Evolutionary conservation across 2,113 vertebrate genomes (phyloP).

Genomic region (Poeciliopsis retropinna): DNA sequence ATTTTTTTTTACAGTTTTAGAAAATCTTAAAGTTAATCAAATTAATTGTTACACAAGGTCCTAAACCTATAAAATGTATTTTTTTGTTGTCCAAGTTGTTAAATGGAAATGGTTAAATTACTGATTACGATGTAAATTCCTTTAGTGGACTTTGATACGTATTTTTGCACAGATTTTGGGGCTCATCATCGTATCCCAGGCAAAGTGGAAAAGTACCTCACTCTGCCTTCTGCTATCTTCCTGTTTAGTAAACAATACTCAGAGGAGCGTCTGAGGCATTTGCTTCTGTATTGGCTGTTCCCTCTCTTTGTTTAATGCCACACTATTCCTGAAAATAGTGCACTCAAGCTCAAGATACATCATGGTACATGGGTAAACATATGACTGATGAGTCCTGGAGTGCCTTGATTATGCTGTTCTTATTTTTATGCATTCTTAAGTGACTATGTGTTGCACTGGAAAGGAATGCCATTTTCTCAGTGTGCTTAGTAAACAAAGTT

Average conservation of each 20-base stretch:
- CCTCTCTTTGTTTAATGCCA: conserved; percentile 17
- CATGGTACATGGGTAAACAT: conserved; percentile 2
- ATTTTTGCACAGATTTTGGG: background rate
- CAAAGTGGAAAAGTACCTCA: conserved; percentile 46
- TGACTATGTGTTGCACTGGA: background rate
- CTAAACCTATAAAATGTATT: background rate
- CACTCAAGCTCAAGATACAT: conserved; percentile 36
- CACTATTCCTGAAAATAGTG: conserved; percentile 18
- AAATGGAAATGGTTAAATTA: conserved; percentile 1
- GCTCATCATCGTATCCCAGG: conserved; percentile 1
- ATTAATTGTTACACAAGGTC: background rate
- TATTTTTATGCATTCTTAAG: background rate
- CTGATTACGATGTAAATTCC: background rate
- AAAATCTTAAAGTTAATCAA: background rate
- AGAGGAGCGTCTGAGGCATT: conserved; percentile 23
- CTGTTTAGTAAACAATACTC: conserved; percentile 56
- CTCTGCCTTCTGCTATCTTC: conserved; percentile 15
- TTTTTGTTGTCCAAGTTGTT: conserved; percentile 9
- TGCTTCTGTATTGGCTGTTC: conserved; percentile 3
- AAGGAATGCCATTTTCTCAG: background rate
- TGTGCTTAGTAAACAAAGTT: conserved; percentile 32
- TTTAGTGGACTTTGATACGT: background rate
- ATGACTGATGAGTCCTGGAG: conserved; percentile 32
- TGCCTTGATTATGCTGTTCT: conserved; percentile 12
- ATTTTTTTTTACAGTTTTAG: background rate